Conservation (phyloP, 1,140 invertebrate genomes). For the Galleria mellonella region DNA sequence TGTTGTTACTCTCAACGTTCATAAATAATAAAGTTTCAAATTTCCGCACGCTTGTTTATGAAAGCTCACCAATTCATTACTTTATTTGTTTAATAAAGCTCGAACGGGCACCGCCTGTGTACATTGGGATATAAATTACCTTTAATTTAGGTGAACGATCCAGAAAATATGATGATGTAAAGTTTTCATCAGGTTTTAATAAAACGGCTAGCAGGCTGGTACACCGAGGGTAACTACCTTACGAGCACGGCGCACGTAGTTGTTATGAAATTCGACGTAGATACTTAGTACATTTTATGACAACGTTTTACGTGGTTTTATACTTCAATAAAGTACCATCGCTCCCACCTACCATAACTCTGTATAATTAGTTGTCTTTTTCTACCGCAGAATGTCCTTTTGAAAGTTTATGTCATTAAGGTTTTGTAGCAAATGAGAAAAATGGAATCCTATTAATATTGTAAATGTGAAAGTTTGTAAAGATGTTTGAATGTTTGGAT, state of each 20-base stretch:
- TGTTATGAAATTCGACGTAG: conserved; percentile 36
- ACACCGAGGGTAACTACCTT: conserved; percentile 23
- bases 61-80: conserved; percentile 53
- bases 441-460: no score
- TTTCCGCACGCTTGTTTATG: conserved; percentile 47
- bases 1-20: conserved; percentile 25
- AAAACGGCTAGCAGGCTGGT: conserved; percentile 20
- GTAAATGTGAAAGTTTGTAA: no score
- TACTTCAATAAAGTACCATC: no score
- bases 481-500: no score
- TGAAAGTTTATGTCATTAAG: background rate
- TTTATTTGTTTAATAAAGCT: conserved; percentile 67
- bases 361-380: no score
- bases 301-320: no score
- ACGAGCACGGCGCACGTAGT: conserved; percentile 23
- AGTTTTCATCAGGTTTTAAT: conserved; percentile 58
- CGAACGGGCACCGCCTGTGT: conserved; percentile 39
- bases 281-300: conserved; percentile 4
- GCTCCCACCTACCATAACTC: no score
- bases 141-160: conserved; percentile 64
- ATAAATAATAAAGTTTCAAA: conserved; percentile 54
- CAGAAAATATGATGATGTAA: conserved; percentile 66
- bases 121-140: conserved; percentile 64
- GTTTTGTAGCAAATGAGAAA: background rate
- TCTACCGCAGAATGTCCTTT: no score